A percentile compares a stretch with the other conserved stretches of the same genome.
Conservation (phyloP, 2,113 vertebrate species). For the Cnemophilus loriae region DNA sequence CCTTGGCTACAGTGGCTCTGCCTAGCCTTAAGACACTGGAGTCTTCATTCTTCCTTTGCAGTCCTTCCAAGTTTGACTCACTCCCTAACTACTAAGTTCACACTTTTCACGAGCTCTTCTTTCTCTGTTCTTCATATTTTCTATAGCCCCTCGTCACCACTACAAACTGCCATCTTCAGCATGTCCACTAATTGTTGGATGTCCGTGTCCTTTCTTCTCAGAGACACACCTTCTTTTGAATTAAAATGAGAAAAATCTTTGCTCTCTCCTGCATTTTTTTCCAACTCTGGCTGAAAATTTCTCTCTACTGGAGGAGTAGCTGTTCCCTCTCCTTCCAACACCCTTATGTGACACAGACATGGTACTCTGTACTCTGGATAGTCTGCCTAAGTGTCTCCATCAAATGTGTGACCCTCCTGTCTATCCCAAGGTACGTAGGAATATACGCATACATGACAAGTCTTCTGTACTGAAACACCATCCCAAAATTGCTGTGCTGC, state of each 20-base stretch:
- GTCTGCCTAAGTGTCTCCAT: neutral
- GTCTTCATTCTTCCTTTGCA: neutral
- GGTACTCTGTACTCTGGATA: neutral
- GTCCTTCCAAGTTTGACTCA: neutral
- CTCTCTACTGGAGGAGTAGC: neutral
- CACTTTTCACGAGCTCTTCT: neutral
- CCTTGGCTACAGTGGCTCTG: neutral
- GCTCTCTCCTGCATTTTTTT: neutral
- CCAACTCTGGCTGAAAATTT: neutral
- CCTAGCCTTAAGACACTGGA: neutral
- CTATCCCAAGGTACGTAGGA: neutral
- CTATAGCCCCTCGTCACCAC: neutral
- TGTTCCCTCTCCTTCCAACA: neutral
- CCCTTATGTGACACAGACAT: neutral
- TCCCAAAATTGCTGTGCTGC: neutral
- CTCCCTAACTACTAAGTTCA: neutral
- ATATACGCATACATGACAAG: fast-evolving
- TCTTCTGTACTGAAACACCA: neutral
- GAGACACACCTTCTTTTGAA: neutral
- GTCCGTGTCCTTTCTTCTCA: neutral
- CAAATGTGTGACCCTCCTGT: neutral
- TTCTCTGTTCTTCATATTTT: neutral
- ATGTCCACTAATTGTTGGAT: neutral
- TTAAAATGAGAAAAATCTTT: neutral
- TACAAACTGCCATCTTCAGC: neutral